phyloP scores from a whole-genome alignment of 2,888 invertebrate genomes.

The Pelosia muscerda region DNA sequence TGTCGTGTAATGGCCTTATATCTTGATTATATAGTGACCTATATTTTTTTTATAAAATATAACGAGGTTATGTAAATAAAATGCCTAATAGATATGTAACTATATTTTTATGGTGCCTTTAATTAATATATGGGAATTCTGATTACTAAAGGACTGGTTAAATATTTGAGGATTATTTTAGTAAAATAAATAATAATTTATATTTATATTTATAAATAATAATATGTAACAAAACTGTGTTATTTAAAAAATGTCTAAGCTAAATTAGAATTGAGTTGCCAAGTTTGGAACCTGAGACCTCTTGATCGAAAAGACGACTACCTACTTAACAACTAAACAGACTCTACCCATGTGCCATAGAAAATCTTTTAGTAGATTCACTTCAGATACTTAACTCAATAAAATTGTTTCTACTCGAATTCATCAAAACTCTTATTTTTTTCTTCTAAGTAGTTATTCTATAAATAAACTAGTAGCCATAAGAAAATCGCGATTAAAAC shows the following conservation, averaged over 20 bases:
- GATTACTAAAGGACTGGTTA: too few species aligned
- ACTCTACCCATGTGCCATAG: background rate
- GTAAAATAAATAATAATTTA: too few species aligned
- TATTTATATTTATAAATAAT: too few species aligned
- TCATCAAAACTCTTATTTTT: background rate
- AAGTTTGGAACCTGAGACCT: too few species aligned
- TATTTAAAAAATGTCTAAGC: too few species aligned
- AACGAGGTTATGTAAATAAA: constrained; percentile 37
- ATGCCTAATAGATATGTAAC: background rate
- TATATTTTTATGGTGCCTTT: background rate
- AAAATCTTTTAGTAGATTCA: too few species aligned
- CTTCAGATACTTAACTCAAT: too few species aligned
- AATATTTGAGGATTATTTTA: too few species aligned
- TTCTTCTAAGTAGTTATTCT: background rate
- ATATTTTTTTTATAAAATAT: constrained; percentile 29
- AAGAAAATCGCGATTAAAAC: constrained; percentile 41
- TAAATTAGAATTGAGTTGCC: too few species aligned
- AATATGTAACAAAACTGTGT: too few species aligned
- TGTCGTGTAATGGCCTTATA: constrained; percentile 38
- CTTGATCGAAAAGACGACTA: too few species aligned
- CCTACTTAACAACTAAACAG: too few species aligned
- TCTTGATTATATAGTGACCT: constrained; percentile 47
- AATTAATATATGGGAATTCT: background rate
- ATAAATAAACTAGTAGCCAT: constrained; percentile 26
- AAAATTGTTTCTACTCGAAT: background rate